A percentile compares a stretch with the other conserved stretches of the same genome.
These are phyloP conservation scores for Gambusia affinis DNA, from an alignment of 2,113 vertebrate genomes.

Conservation along the genomic window DNA sequence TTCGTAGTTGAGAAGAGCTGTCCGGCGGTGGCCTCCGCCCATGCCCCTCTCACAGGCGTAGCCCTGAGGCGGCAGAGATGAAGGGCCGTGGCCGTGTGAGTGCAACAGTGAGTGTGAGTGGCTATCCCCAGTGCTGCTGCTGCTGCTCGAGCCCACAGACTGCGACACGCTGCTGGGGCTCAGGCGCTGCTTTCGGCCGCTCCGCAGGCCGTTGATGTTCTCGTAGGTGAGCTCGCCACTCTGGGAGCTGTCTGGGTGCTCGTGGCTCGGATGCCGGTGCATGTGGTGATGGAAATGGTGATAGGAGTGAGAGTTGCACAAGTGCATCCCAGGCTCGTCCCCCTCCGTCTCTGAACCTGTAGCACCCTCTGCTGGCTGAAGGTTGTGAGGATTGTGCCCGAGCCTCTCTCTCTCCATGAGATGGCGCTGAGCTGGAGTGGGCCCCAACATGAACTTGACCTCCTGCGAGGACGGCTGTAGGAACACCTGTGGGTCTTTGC, in stretches of 20 bases:
- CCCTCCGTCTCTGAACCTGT: conserved; percentile 83
- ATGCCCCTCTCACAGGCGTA: conserved; percentile 77
- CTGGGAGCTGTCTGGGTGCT: conserved; percentile 81
- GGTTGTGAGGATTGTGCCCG: conserved; percentile 67
- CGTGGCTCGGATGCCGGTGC: conserved; percentile 85
- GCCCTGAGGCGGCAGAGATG: conserved; percentile 74
- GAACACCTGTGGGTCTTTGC: conserved; percentile 90
- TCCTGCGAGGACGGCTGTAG: conserved; percentile 88
- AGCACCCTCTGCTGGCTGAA: conserved; percentile 76
- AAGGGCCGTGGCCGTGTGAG: conserved; percentile 63
- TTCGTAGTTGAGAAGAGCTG: conserved; percentile 93
- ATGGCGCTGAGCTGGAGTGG: conserved; percentile 85
- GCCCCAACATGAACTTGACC: conserved; percentile 94
- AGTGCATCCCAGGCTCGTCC: conserved; percentile 76
- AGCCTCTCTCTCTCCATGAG: conserved; percentile 81
- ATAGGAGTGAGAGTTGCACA: conserved; percentile 80
- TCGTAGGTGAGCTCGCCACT: conserved; percentile 88
- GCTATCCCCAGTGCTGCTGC: conserved; percentile 82
- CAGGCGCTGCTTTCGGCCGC: conserved; percentile 78
- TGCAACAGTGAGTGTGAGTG: conserved; percentile 78
- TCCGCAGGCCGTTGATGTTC: conserved; percentile 87
- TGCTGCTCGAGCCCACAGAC: conserved; percentile 83
- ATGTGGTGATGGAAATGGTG: conserved; percentile 81
- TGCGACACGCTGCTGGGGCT: conserved; percentile 82
- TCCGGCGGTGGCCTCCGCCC: conserved; percentile 82